Conservation (phyloP, 2,888 invertebrate species). For the Dastarcus helophoroides region DNA sequence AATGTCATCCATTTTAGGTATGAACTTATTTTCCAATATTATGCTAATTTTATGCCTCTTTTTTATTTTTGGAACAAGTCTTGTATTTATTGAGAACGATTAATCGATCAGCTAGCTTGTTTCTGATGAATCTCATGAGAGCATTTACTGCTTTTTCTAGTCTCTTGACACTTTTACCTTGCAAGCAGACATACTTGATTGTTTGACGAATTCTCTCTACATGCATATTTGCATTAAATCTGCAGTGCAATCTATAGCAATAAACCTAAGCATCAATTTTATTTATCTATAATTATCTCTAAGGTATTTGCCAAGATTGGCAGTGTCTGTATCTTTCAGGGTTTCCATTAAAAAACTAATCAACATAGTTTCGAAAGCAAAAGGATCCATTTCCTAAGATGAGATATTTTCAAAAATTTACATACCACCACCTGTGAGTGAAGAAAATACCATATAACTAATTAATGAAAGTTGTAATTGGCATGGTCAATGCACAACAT, state of each 20-base stretch:
- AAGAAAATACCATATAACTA: too few relatives aligned
- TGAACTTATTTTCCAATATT: conserved; percentile 3
- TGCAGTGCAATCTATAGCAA: conserved; percentile 15
- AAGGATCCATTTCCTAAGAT: conserved; percentile 14
- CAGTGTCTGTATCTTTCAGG: conserved; percentile 11
- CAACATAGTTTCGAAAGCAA: conserved; percentile 12
- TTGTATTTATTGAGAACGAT: conserved; percentile 13
- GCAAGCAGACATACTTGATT: conserved; percentile 18
- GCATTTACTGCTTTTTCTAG: conserved; percentile 16
- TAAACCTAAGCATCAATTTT: conserved; percentile 15
- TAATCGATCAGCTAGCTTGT: conserved; percentile 17
- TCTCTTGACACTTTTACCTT: conserved; percentile 17
- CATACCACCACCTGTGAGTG: conserved; percentile 12
- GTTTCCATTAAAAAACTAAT: conserved; percentile 9
- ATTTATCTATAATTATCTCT: conserved; percentile 11
- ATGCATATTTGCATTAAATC: conserved; percentile 20
- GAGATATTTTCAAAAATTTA: conserved; percentile 11
- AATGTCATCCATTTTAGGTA: conserved; percentile 3
- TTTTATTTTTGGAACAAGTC: conserved; percentile 11
- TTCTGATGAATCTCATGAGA: conserved; percentile 17
- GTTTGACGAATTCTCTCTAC: conserved; percentile 19
- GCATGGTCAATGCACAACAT: too few relatives aligned
- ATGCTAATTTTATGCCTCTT: conserved; percentile 6
- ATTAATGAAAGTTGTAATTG: too few relatives aligned
- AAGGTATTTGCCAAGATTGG: conserved; percentile 15